phyloP scores from a whole-genome alignment of 64 coral and sea anemone species.

The Montipora sp. region DNA sequence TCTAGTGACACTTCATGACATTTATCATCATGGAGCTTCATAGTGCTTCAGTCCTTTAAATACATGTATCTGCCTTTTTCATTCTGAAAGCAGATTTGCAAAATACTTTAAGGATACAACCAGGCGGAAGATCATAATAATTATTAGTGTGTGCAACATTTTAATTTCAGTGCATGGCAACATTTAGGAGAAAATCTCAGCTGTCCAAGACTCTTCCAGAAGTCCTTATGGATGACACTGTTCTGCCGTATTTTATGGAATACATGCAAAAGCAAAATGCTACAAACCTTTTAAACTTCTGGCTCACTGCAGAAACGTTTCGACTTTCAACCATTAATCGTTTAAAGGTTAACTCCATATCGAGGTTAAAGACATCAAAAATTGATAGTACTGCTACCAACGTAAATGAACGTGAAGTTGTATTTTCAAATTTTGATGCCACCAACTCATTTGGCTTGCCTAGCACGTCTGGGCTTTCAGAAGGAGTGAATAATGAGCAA shows the following conservation, averaged over 20 bases:
- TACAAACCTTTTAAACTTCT: slow-evolving; percentile 97
- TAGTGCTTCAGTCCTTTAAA: too few species aligned
- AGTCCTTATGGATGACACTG: slow-evolving; percentile 89
- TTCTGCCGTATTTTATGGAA: slow-evolving; percentile 96
- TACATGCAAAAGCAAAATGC: slow-evolving; percentile 97
- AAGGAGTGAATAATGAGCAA: slow-evolving; percentile 1
- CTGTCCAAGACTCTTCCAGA: slow-evolving; percentile 82
- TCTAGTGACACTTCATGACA: too few species aligned
- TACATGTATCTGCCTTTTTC: too few species aligned
- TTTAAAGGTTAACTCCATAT: slow-evolving; percentile 83
- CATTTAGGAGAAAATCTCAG: slow-evolving; percentile 84
- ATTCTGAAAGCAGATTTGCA: too few species aligned
- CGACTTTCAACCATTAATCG: slow-evolving; percentile 86
- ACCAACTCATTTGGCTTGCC: background rate
- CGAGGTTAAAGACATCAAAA: slow-evolving; percentile 78
- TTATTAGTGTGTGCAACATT: too few species aligned
- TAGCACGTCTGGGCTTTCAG: background rate
- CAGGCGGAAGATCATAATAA: too few species aligned
- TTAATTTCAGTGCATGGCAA: slow-evolving; percentile 87
- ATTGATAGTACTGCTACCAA: background rate
- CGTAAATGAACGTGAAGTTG: background rate
- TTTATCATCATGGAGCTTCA: too few species aligned
- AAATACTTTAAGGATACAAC: too few species aligned
- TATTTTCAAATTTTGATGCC: background rate
- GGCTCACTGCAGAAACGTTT: slow-evolving; percentile 96